Base-by-base conservation (phyloP, 2,797 vertebrate genomes). In the Chelon auratus region DNA sequence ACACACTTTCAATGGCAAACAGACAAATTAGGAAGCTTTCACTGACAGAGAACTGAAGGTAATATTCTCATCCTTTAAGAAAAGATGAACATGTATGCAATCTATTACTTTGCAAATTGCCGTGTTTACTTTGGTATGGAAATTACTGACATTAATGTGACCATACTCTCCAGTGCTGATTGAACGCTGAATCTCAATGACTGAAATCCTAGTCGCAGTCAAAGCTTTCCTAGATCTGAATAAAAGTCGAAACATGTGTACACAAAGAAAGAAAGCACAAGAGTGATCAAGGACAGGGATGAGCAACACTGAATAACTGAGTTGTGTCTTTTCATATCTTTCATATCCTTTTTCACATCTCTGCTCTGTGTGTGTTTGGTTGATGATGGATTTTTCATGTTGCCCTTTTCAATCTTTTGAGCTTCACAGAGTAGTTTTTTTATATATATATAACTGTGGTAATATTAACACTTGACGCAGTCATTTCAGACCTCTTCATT, bases 211-310 rank as follows among this genome's bases (percentile, higher is more conserved):
- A 33, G 40, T 48, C 30, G 4, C 33, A 20, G 54, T 40, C 6
- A 62, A 63, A 62, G 58, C 50, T 24, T 22, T 7, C 70, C 22
- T 9, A 42, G 17, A 63, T 58, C 26, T 66, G 42, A 72, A 68
- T 57, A 43, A 75, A 81, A 5, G 10, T 48, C 45, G 62, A 60
- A 61, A 64, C 30, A 18, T 53, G n/a, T 72, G 63, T 9, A 51
- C 3, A n/a, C 14, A 56, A 54, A 58, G 3, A 11, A 43, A 43
- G 20, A 14, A 54, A 20, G 15, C 7, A 6, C 13, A 43, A 60
- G n/a, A 66, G 47, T 37, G n/a, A 62, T 65, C 24, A 51, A 65
- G 72, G 51, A 67, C 15, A 40, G 11, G 17, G 52, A 10, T 17
- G 9, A 73, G n/a, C 3, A 20, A 15, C 30, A 13, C 1, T 47